Percentiles rank a stretch among this genome's conserved stretches.
Evolutionary conservation across 2,797 vertebrate genomes (phyloP).

Genomic region (Florisuga fusca): DNA sequence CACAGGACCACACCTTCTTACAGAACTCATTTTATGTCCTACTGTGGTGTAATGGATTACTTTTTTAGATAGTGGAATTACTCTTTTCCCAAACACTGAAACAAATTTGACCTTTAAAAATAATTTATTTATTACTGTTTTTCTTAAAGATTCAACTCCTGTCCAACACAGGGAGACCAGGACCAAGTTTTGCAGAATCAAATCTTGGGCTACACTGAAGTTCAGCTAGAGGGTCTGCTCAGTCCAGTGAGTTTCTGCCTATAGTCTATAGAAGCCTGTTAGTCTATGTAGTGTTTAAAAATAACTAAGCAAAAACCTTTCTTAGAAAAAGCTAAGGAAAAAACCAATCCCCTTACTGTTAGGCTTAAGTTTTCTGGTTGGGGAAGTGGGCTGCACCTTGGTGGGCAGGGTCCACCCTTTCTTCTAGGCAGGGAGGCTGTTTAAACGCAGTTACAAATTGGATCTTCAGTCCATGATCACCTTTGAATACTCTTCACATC

Average conservation of each 20-base stretch:
- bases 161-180: neutral
- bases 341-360: neutral
- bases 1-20: neutral
- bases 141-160: neutral
- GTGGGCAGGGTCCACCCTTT: neutral
- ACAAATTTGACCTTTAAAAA: neutral
- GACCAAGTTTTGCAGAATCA: neutral
- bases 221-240: neutral
- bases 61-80: neutral
- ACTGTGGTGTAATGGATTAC: neutral
- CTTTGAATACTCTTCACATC: neutral
- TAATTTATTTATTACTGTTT: neutral
- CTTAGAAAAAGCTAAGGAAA: neutral
- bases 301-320: neutral
- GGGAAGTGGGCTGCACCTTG: neutral
- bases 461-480: neutral
- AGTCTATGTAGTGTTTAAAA: neutral
- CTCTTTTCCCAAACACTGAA: neutral
- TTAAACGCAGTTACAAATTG: neutral
- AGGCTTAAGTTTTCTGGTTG: accelerated
- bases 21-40: neutral
- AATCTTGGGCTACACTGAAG: neutral
- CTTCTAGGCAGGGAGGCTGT: neutral
- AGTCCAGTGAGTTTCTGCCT: neutral
- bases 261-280: neutral